phyloP scores from a whole-genome alignment of 1,140 invertebrate genomes.

The Drosophila grimshawi region DNA sequence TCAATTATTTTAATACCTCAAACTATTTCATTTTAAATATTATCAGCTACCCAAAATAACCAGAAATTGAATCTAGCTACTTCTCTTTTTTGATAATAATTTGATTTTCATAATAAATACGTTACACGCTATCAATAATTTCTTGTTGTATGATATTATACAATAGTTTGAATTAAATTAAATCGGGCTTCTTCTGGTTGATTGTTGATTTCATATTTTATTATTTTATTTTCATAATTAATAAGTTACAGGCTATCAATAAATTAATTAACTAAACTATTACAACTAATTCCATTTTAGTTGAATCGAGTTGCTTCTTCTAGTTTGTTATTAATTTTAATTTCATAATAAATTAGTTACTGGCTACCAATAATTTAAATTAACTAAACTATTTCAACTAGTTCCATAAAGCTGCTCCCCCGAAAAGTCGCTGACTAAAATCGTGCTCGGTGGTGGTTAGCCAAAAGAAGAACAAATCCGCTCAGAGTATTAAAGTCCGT shows the following conservation, averaged over 20 bases:
- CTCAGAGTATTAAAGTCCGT: slow-evolving; percentile 62
- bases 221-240: slow-evolving; percentile 26
- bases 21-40: too few species aligned
- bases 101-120: too few species aligned
- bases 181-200: slow-evolving; percentile 4
- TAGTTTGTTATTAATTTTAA: slow-evolving; percentile 24
- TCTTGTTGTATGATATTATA: too few species aligned
- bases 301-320: too few species aligned
- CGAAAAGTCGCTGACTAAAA: slow-evolving; percentile 74
- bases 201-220: background rate
- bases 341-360: slow-evolving; percentile 34
- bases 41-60: too few species aligned
- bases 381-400: slow-evolving; percentile 54
- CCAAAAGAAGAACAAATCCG: slow-evolving; percentile 20
- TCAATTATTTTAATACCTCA: too few species aligned
- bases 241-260: slow-evolving; percentile 26
- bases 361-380: slow-evolving; percentile 64
- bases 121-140: too few species aligned
- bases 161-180: background rate
- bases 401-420: slow-evolving; percentile 69
- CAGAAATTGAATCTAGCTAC: too few species aligned
- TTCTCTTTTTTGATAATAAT: too few species aligned
- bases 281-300: slow-evolving; percentile 51
- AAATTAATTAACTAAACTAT: slow-evolving; percentile 58
- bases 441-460: slow-evolving; percentile 65